phyloP scores from a whole-genome alignment of 2,797 vertebrate genomes.

The Lutjanus argentimaculatus region DNA sequence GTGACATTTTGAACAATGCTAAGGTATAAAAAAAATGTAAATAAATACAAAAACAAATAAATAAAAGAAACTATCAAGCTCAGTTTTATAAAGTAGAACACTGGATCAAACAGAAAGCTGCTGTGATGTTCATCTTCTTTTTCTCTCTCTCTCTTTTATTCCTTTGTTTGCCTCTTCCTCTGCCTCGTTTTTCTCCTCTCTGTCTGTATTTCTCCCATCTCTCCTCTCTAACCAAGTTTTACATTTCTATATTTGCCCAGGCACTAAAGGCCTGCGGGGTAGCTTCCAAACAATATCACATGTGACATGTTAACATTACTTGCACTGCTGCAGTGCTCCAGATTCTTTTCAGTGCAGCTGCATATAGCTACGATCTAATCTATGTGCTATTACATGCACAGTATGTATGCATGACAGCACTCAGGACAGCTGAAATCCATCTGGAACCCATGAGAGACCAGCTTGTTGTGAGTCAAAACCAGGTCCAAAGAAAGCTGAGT shows the following conservation, averaged over 20 bases:
- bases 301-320: constrained; percentile 40
- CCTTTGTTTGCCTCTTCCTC: constrained; percentile 11
- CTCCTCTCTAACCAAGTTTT: constrained; percentile 16
- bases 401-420: neutral
- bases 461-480: no score
- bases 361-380: constrained; percentile 5
- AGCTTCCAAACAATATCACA: constrained; percentile 47
- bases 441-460: no score
- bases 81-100: constrained; percentile 34
- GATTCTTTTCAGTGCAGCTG: constrained; percentile 28
- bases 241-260: constrained; percentile 43
- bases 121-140: constrained; percentile 20
- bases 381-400: neutral
- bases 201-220: neutral
- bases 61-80: neutral
- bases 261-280: constrained; percentile 27
- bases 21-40: neutral
- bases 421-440: no score
- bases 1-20: constrained; percentile 4
- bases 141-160: constrained; percentile 3
- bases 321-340: constrained; percentile 27
- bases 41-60: no score
- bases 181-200: neutral
- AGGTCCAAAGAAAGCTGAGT: no score
- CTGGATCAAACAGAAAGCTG: constrained; percentile 44